Conservation (phyloP, 2,888 invertebrate genomes). For the Lithosia quadra region DNA sequence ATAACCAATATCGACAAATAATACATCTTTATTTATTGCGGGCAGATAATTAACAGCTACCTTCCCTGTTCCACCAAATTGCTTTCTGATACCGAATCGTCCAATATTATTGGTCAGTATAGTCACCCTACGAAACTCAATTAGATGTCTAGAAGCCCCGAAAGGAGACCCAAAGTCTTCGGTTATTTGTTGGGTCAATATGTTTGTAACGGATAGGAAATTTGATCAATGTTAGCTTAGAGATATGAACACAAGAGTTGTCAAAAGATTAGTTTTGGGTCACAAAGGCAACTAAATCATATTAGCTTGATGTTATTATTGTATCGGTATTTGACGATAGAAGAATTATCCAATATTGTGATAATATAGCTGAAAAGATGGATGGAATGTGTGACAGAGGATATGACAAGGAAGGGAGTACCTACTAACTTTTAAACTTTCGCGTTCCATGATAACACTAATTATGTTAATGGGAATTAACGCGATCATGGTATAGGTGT, state of each 20-base stretch:
- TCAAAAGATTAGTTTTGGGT: background rate
- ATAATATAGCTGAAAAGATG: no score
- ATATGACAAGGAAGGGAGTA: no score
- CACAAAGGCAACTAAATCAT: background rate
- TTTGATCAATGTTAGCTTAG: slow-evolving; percentile 2
- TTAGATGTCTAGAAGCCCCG: background rate
- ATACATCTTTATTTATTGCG: slow-evolving; percentile 12
- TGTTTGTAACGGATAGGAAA: slow-evolving; percentile 1
- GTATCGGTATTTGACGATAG: no score
- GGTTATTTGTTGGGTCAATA: background rate
- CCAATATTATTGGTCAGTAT: background rate
- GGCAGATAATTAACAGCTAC: slow-evolving; percentile 10
- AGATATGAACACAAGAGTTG: background rate
- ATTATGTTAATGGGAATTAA: no score
- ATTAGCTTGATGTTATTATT: background rate
- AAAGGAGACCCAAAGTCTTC: background rate
- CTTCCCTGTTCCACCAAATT: background rate
- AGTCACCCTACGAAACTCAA: background rate
- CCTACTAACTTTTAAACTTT: no score
- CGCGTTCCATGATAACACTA: no score
- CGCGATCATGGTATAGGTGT: no score
- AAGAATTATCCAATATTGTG: no score
- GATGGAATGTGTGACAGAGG: no score
- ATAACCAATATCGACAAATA: background rate
- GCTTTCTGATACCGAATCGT: slow-evolving; percentile 5